These are phyloP conservation scores for Pipistrellus pygmaeus DNA, from an alignment of 2,797 vertebrate species.

Conservation along the genomic window DNA sequence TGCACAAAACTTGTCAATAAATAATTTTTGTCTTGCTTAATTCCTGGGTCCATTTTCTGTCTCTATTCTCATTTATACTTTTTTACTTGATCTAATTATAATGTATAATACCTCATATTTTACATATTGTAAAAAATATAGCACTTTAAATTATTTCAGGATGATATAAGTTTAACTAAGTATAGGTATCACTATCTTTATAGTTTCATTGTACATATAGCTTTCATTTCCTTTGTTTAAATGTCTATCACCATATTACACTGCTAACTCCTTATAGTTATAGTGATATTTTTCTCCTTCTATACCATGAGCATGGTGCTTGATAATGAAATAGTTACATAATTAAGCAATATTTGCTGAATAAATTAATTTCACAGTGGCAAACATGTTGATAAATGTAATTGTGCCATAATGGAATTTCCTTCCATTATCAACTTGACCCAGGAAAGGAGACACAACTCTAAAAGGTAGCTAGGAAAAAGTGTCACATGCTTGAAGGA, in stretches of 20 bases:
- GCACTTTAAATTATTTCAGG: neutral
- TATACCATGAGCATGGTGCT: neutral
- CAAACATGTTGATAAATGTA: constrained; percentile 21
- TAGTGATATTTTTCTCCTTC: constrained; percentile 29
- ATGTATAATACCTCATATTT: neutral
- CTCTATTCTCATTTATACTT: constrained; percentile 39
- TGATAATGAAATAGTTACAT: constrained; percentile 46
- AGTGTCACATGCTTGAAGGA: neutral
- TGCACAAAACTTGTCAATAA: neutral
- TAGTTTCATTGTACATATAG: neutral
- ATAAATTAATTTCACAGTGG: constrained; percentile 43
- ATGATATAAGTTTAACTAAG: constrained; percentile 26
- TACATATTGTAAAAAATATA: neutral
- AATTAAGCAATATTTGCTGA: constrained; percentile 48
- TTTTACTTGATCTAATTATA: constrained; percentile 35
- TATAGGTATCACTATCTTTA: neutral
- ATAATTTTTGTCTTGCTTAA: neutral
- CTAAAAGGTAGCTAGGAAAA: neutral
- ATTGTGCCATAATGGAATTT: constrained; percentile 14
- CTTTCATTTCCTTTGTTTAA: constrained; percentile 8
- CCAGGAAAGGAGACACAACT: neutral
- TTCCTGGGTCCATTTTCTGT: constrained; percentile 3
- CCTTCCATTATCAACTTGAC: constrained; percentile 42
- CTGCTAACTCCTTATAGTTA: neutral
- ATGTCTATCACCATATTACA: neutral